Evolutionary conservation across 35 echinoderm and acorn worm species (phyloP).

Genomic region (Nesometra sesokonis): DNA sequence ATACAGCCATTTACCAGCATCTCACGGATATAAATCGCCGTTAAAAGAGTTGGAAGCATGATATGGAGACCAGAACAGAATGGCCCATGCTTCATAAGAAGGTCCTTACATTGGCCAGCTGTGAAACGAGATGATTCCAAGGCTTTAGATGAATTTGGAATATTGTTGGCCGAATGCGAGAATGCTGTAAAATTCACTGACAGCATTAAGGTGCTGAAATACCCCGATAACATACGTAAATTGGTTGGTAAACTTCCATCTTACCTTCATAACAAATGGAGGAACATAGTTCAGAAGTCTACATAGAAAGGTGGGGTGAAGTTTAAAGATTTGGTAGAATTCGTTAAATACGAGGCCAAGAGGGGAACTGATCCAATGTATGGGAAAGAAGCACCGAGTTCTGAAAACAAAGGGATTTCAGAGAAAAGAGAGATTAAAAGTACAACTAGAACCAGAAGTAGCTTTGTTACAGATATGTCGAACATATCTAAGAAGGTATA

Average conservation of each 20-base stretch:
- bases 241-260: constrained; percentile 22
- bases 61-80: not conserved
- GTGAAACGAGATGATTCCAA: constrained; percentile 7
- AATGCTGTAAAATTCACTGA: constrained; percentile 7
- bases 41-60: not conserved
- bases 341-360: constrained; percentile 14
- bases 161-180: constrained; percentile 14
- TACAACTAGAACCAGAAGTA: too few relatives aligned
- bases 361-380: too few relatives aligned
- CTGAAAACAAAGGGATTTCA: too few relatives aligned
- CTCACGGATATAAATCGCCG: not conserved
- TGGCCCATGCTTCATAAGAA: constrained; percentile 13
- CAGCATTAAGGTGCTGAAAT: constrained; percentile 3
- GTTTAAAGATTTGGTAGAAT: too few relatives aligned
- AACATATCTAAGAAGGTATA: too few relatives aligned
- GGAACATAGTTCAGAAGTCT: not conserved
- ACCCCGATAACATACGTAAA: not conserved
- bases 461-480: too few relatives aligned
- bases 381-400: too few relatives aligned
- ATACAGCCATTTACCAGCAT: not conserved
- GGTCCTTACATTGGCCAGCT: not conserved
- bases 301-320: not conserved
- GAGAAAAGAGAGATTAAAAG: too few relatives aligned
- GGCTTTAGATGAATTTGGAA: constrained; percentile 1
- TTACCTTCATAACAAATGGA: constrained; percentile 18